Evolutionary conservation across 2,113 vertebrate species (phyloP).

Genomic region (Theropithecus gelada): DNA sequence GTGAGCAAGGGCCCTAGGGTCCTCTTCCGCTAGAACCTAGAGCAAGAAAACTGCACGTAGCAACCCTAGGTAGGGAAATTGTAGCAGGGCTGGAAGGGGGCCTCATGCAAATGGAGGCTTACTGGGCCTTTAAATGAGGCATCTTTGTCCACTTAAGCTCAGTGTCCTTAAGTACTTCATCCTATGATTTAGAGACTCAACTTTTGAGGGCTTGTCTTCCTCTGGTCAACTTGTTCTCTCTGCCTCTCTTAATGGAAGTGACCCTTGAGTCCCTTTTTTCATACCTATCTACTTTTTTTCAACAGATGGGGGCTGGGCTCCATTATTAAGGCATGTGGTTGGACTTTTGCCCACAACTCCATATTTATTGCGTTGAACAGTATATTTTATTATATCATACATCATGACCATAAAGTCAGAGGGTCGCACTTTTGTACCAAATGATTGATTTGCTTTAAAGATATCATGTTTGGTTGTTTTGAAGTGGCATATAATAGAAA

Average conservation of each 20-base stretch:
- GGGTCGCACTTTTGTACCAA: neutral
- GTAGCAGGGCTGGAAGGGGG: neutral
- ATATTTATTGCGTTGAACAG: neutral
- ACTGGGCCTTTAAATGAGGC: neutral
- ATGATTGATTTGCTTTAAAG: neutral
- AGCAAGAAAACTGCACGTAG: neutral
- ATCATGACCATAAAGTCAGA: neutral
- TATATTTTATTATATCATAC: neutral
- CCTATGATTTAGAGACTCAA: neutral
- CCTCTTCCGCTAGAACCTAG: neutral
- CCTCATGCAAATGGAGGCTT: neutral
- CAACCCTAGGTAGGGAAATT: neutral
- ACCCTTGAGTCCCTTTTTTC: neutral
- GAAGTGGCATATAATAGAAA: neutral
- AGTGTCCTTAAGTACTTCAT: neutral
- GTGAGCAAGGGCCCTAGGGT: neutral
- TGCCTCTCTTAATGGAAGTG: neutral
- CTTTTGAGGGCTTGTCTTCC: neutral
- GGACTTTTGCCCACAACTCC: neutral
- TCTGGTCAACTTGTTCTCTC: neutral
- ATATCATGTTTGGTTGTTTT: neutral
- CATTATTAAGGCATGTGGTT: neutral
- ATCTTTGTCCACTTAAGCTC: neutral
- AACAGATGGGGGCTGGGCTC: neutral
- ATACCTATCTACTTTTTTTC: neutral